Evolutionary conservation across 2,797 vertebrate genomes (phyloP).

Genomic region (Hydrophis major): DNA sequence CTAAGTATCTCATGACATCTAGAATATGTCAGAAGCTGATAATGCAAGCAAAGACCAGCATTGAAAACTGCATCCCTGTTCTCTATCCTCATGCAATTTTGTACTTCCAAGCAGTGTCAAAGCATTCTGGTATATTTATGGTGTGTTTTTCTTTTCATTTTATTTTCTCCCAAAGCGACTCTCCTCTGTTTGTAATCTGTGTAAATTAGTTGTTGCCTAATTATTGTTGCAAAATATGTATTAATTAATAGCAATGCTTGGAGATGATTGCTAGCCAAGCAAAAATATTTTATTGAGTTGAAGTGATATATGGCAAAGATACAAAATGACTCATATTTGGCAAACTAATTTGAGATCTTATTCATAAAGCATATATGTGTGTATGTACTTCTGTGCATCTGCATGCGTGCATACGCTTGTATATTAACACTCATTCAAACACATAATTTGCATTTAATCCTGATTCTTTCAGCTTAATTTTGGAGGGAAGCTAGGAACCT

Average conservation of each 20-base stretch:
- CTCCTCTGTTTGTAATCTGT: conserved; percentile 29
- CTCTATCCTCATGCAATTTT: neutral
- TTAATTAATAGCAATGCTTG: conserved; percentile 64
- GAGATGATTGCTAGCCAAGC: conserved; percentile 66
- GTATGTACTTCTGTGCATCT: neutral
- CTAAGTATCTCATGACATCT: neutral
- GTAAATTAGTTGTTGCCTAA: conserved; percentile 25
- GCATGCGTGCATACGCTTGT: neutral
- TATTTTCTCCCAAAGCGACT: neutral
- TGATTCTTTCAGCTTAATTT: conserved; percentile 28
- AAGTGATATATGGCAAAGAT: conserved; percentile 68
- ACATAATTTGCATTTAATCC: conserved; percentile 42
- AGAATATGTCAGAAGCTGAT: neutral
- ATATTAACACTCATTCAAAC: neutral
- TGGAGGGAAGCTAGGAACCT: neutral
- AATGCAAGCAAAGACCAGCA: neutral
- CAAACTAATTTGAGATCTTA: conserved; percentile 63
- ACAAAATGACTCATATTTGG: conserved; percentile 64
- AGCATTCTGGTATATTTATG: neutral
- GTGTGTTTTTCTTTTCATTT: neutral
- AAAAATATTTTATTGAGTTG: conserved; percentile 70
- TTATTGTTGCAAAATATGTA: conserved; percentile 59
- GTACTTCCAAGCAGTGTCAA: neutral
- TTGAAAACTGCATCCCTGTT: neutral
- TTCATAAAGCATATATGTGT: conserved; percentile 13